A percentile compares a stretch with the other conserved stretches of the same genome.
Conservation (phyloP, 1,140 invertebrate genomes). For the Heliconius congener region DNA sequence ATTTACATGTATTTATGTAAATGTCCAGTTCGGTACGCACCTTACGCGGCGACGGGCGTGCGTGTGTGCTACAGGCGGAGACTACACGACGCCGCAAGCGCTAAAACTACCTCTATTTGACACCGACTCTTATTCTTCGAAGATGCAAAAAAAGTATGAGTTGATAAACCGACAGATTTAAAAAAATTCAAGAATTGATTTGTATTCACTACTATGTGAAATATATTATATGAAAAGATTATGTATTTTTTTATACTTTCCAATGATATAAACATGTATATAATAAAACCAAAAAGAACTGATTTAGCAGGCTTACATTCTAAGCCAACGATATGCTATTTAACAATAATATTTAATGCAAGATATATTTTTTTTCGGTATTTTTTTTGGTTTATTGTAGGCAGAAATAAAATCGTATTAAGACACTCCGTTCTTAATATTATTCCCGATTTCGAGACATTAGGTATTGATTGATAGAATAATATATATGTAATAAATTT, state of each 20-base stretch:
- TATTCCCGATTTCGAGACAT: background rate
- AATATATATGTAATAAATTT: too few relatives aligned
- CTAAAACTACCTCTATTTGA: conserved; percentile 27
- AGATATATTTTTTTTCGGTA: too few relatives aligned
- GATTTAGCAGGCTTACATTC: too few relatives aligned
- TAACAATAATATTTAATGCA: too few relatives aligned
- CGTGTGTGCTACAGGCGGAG: conserved; percentile 19
- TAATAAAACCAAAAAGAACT: too few relatives aligned
- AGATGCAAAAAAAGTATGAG: background rate
- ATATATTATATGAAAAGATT: background rate
- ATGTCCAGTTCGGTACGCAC: background rate
- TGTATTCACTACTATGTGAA: background rate
- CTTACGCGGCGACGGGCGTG: background rate
- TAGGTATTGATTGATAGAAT: background rate
- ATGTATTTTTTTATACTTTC: too few relatives aligned
- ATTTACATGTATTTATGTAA: conserved; percentile 14
- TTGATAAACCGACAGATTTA: too few relatives aligned
- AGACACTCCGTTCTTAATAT: background rate
- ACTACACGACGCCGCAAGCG: conserved; percentile 27
- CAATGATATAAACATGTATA: too few relatives aligned
- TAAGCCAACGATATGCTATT: too few relatives aligned
- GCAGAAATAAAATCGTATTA: background rate
- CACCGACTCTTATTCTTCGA: background rate
- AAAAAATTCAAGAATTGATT: too few relatives aligned
- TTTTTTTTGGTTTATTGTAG: background rate